Base-by-base conservation (phyloP, 2,888 invertebrate genomes). In the Thymelicus lineola region DNA sequence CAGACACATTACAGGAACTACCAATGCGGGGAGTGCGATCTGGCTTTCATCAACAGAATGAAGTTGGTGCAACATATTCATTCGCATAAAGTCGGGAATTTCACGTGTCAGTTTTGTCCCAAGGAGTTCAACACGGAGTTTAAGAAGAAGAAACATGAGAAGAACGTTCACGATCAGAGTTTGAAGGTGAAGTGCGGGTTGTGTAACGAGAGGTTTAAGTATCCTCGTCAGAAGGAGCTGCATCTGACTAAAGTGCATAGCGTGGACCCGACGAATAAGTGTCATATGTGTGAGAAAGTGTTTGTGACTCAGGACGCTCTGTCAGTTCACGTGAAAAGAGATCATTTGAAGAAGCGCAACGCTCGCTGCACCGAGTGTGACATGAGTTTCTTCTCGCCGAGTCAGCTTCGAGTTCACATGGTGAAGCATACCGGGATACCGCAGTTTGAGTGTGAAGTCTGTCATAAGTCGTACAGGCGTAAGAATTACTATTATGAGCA, bases 111-210 rank as follows among this genome's bases (percentile, higher is more conserved):
- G 6, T 80, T 74, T 46, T 92, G 92, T 71, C 79, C 84, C 1
- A 89, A 90, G 72, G 75, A 85, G 0, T 91, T 84, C 45, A 77
- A 82, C 1, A 88, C 87, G 0, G 77, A 79, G 50, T 77, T 83
- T 10, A 88, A 86, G 12, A 78, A 86, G 46, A 82, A 83, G 57
- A 75, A 84, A 0, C 91, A 92, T 55, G 85, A 85, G 66, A 81
- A 81, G 36, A 66, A 58, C 0, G 90, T 90, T 0, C 91, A 91
- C 57, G 88, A 84, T 45, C 72, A 85, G 71, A 38, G 88, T 0
- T 88, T 89, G 66, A 75, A 88, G 0, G 88, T 89, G 60, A 89
- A 89, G 64, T 92, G 91, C 66, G 82, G 86, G 0, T 86, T 88
- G 35, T 91, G 91, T 70, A 81, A 85, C 0, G 90, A 90, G 36